Percentiles rank a stretch among this genome's conserved stretches.
Evolutionary conservation across 2,113 vertebrate species (phyloP).

Genomic region (Platysternon megacephalum): DNA sequence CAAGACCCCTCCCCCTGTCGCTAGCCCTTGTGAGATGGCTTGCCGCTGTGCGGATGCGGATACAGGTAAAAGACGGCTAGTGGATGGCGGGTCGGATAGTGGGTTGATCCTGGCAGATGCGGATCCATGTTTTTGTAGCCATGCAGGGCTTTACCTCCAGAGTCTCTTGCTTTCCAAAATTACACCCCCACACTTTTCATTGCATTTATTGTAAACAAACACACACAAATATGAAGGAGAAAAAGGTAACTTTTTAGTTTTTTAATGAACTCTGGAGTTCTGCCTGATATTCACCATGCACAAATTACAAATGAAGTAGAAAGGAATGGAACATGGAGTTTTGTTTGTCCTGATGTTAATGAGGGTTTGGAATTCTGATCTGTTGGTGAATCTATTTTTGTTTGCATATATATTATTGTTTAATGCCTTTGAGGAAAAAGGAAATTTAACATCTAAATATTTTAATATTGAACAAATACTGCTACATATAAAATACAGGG

Average conservation of each 20-base stretch:
- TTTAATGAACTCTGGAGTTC: background rate
- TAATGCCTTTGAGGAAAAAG: constrained; percentile 50
- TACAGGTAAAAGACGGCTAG: no score
- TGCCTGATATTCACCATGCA: constrained; percentile 31
- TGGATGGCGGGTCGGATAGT: no score
- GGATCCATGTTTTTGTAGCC: no score
- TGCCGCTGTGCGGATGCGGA: no score
- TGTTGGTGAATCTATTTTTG: constrained; percentile 66
- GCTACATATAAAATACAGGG: background rate
- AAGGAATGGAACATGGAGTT: constrained; percentile 30
- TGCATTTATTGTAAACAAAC: background rate
- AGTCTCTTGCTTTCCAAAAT: background rate
- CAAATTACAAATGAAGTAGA: constrained; percentile 62
- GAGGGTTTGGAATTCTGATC: constrained; percentile 60
- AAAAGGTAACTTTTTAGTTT: background rate
- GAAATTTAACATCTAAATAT: constrained; percentile 53
- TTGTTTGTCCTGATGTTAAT: constrained; percentile 54
- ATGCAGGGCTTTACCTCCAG: background rate
- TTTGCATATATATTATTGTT: constrained; percentile 68
- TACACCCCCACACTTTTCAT: background rate
- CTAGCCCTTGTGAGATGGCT: no score
- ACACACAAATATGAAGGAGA: background rate
- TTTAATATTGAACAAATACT: constrained; percentile 62
- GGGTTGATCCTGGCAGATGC: no score
- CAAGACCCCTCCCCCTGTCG: no score